Percentiles rank a stretch among this genome's conserved stretches.
phyloP scores from a whole-genome alignment of 2,888 invertebrate species.

The Cerastis leucographa region DNA sequence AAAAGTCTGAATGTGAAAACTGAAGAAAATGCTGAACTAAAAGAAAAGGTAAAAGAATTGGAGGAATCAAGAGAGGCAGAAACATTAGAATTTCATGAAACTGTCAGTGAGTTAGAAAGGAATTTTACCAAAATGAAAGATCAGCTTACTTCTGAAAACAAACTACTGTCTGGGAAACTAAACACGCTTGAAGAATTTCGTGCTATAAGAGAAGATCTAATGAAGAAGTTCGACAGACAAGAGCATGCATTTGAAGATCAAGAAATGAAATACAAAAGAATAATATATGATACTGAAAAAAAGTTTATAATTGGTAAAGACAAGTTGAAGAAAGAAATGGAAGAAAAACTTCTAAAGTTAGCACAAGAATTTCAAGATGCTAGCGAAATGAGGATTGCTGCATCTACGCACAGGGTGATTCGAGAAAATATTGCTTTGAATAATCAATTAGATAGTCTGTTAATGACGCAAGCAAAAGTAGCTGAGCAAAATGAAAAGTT shows the following conservation, averaged over 20 bases:
- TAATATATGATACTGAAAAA: slow-evolving; percentile 94
- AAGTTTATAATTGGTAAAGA: slow-evolving; percentile 95
- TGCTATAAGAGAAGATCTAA: slow-evolving; percentile 95
- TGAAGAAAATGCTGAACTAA: slow-evolving; percentile 91
- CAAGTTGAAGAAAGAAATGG: slow-evolving; percentile 96
- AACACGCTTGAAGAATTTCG: slow-evolving; percentile 97
- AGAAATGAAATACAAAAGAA: slow-evolving; percentile 94
- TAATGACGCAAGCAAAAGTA: slow-evolving; percentile 92
- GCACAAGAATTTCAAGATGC: slow-evolving; percentile 96
- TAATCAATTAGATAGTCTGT: slow-evolving; percentile 93
- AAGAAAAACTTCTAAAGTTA: slow-evolving; percentile 94
- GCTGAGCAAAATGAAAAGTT: slow-evolving; percentile 91
- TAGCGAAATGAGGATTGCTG: slow-evolving; percentile 96
- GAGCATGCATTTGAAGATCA: slow-evolving; percentile 94
- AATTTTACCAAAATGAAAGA: slow-evolving; percentile 95
- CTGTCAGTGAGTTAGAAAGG: slow-evolving; percentile 92
- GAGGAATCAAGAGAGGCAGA: slow-evolving; percentile 93
- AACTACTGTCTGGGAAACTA: slow-evolving; percentile 95
- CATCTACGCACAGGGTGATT: slow-evolving; percentile 96
- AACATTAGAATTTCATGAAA: slow-evolving; percentile 91
- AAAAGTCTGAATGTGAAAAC: slow-evolving; percentile 93
- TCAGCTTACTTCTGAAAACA: slow-evolving; percentile 96
- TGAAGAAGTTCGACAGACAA: slow-evolving; percentile 95
- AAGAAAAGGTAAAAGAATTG: slow-evolving; percentile 94
- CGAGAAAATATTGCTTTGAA: slow-evolving; percentile 96